These are phyloP conservation scores for Drosophila trichaetosa DNA, from an alignment of 2,888 invertebrate species.

Conservation along the genomic window DNA sequence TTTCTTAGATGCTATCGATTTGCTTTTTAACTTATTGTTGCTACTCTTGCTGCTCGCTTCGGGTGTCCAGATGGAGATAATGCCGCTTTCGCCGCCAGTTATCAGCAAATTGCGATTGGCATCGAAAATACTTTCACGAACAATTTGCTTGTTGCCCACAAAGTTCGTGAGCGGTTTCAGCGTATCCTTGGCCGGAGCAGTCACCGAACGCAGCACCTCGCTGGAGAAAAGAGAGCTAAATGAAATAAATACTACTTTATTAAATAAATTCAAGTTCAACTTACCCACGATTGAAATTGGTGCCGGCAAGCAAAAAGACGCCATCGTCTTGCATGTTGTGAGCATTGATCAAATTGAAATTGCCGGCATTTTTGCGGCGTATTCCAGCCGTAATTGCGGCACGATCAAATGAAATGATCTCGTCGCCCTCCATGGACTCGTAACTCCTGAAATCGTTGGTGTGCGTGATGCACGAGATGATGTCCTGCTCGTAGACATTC, in stretches of 20 bases:
- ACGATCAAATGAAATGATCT: slow-evolving; percentile 87
- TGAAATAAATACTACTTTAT: not conserved
- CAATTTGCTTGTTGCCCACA: slow-evolving; percentile 88
- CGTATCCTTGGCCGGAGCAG: slow-evolving; percentile 85
- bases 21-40: slow-evolving; percentile 55
- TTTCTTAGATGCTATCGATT: slow-evolving; percentile 47
- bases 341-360: slow-evolving; percentile 88
- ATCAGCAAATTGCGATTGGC: slow-evolving; percentile 87
- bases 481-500: slow-evolving; percentile 84
- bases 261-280: slow-evolving; percentile 1
- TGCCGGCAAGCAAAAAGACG: slow-evolving; percentile 88
- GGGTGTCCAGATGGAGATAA: slow-evolving; percentile 88
- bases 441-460: slow-evolving; percentile 90
- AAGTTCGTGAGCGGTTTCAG: slow-evolving; percentile 87
- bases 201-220: slow-evolving; percentile 86
- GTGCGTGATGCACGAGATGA: slow-evolving; percentile 89
- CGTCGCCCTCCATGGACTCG: slow-evolving; percentile 88
- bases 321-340: slow-evolving; percentile 85
- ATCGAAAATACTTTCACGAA: slow-evolving; percentile 89
- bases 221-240: slow-evolving; percentile 42
- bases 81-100: slow-evolving; percentile 90
- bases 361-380: slow-evolving; percentile 87
- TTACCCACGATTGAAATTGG: slow-evolving; percentile 87
- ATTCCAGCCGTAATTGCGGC: slow-evolving; percentile 86
- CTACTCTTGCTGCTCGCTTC: slow-evolving; percentile 8